Evolutionary conservation across 2,888 invertebrate species (phyloP).

Genomic region (Fragum whitleyi): DNA sequence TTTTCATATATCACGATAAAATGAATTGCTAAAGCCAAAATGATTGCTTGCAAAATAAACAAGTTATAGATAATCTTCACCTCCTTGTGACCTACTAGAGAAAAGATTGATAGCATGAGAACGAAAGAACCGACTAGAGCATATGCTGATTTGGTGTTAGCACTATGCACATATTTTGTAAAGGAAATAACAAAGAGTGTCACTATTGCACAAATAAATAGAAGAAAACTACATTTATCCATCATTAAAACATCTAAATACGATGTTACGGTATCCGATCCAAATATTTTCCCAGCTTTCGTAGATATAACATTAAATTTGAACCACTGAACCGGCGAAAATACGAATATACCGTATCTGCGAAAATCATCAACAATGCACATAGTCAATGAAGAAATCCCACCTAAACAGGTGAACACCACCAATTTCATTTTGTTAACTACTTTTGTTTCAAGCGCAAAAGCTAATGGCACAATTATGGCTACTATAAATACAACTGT

Average conservation of each 20-base stretch:
- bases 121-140: constrained; percentile 29
- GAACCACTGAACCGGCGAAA: constrained; percentile 78
- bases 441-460: background rate
- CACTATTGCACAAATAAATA: background rate
- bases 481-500: constrained; percentile 36
- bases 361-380: constrained; percentile 70
- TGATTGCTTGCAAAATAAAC: constrained; percentile 52
- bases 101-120: constrained; percentile 33
- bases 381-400: constrained; percentile 49
- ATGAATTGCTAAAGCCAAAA: constrained; percentile 53
- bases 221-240: constrained; percentile 14
- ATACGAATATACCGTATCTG: constrained; percentile 67
- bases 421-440: background rate
- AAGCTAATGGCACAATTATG: constrained; percentile 22
- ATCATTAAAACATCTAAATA: constrained; percentile 44
- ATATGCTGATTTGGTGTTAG: background rate
- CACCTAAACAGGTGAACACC: background rate
- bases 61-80: constrained; percentile 60
- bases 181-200: background rate
- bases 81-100: constrained; percentile 62
- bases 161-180: background rate
- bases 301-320: constrained; percentile 73
- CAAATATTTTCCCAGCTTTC: constrained; percentile 69
- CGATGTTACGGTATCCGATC: constrained; percentile 23
- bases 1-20: constrained; percentile 1